Percentiles rank a stretch among this genome's conserved stretches.
Conservation (phyloP, 1,140 invertebrate species). For the Sesamia nonagrioides region DNA sequence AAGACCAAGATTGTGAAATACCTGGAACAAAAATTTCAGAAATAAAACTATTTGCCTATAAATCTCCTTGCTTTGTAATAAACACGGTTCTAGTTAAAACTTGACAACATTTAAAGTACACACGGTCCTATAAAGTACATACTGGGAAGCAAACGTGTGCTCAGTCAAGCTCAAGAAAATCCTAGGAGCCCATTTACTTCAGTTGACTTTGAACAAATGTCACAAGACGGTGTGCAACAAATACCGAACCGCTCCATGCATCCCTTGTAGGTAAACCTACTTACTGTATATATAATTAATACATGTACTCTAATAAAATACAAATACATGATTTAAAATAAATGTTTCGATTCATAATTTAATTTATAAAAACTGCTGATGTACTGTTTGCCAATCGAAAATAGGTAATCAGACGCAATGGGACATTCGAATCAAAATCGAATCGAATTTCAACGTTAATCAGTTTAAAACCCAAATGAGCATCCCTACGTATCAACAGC, state of each 20-base stretch:
- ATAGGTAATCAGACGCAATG: slow-evolving; percentile 33
- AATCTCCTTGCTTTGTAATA: not conserved
- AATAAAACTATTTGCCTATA: not conserved
- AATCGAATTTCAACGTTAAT: slow-evolving; percentile 51
- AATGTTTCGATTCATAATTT: slow-evolving; percentile 41
- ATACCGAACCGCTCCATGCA: slow-evolving; percentile 16
- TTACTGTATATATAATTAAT: not conserved
- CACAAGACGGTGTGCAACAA: not conserved
- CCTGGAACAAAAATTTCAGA: slow-evolving; percentile 44
- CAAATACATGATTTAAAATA: slow-evolving; percentile 28
- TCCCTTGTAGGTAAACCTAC: not conserved
- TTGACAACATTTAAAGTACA: not conserved
- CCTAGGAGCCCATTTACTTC: slow-evolving; percentile 14
- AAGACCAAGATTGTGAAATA: slow-evolving; percentile 70
- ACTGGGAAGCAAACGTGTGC: not conserved
- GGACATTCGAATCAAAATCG: slow-evolving; percentile 28
- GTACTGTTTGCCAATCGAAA: slow-evolving; percentile 30
- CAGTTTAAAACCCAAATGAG: slow-evolving; percentile 52
- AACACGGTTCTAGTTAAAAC: not conserved
- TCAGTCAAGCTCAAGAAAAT: slow-evolving; percentile 8
- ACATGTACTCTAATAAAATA: not conserved
- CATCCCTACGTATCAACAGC: slow-evolving; percentile 42
- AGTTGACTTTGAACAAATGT: slow-evolving; percentile 35
- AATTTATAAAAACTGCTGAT: slow-evolving; percentile 43
- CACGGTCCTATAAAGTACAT: not conserved